Percentiles rank a stretch among this genome's conserved stretches.
phyloP scores from a whole-genome alignment of 2,888 invertebrate genomes.

The Sarcophaga caerulescens region DNA sequence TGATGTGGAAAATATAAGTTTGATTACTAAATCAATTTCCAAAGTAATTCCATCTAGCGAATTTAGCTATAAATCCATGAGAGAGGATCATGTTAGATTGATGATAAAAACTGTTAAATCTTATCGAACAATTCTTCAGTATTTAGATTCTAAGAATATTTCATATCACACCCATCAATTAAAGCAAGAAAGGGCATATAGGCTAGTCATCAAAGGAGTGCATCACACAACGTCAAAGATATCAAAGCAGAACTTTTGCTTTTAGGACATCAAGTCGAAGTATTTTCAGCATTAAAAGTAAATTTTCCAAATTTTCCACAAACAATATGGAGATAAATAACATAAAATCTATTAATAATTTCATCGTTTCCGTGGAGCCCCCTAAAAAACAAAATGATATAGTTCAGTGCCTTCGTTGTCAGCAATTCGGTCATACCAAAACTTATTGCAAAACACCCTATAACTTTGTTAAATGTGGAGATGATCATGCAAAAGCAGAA shows the following conservation, averaged over 20 bases:
- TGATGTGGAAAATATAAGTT: conserved; percentile 25
- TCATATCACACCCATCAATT: conserved; percentile 15
- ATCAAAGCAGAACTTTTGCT: conserved; percentile 25
- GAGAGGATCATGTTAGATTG: conserved; percentile 1
- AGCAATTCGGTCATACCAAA: conserved; percentile 22
- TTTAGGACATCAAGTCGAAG: conserved; percentile 11
- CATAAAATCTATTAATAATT: no score
- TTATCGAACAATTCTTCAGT: conserved; percentile 1
- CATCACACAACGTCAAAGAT: conserved; percentile 16
- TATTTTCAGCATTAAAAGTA: not conserved
- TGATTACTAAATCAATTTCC: conserved; percentile 7
- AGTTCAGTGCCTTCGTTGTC: conserved; percentile 5
- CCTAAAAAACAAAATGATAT: no score
- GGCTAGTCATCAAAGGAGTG: not conserved
- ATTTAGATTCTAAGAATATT: conserved; percentile 18
- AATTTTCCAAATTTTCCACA: no score
- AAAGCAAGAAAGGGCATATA: conserved; percentile 12
- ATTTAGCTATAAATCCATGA: conserved; percentile 22
- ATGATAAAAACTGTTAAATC: conserved; percentile 17
- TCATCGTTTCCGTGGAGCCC: no score
- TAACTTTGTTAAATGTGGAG: conserved; percentile 1
- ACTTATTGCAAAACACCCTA: not conserved
- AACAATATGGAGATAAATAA: no score
- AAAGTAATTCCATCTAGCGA: conserved; percentile 2
- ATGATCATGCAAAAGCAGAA: conserved; percentile 12